Conservation (phyloP, 2,113 vertebrate species). For the Salvelinus sp. region DNA sequence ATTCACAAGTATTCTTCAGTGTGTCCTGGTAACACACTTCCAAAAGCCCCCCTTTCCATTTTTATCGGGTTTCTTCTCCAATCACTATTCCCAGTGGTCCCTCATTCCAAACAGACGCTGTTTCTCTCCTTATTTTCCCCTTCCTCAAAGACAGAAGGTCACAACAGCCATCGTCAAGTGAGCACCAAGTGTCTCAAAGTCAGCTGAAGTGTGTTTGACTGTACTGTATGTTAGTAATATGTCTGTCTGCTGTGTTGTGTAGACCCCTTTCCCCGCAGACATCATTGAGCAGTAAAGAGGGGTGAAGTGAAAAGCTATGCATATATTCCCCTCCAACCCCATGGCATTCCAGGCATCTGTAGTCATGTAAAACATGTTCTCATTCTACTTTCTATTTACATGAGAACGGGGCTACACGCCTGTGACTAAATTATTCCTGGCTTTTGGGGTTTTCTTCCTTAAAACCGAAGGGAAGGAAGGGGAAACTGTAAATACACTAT, state of each 20-base stretch:
- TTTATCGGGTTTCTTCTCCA: constrained; percentile 67
- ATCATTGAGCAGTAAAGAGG: constrained; percentile 26
- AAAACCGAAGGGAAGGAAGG: constrained; percentile 17
- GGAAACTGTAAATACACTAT: constrained; percentile 62
- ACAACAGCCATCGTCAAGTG: constrained; percentile 13
- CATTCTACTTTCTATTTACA: constrained; percentile 44
- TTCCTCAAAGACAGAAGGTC: constrained; percentile 68
- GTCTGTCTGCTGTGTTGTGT: neutral
- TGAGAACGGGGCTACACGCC: constrained; percentile 35
- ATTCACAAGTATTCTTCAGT: constrained; percentile 37
- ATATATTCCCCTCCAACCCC: neutral
- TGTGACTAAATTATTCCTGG: constrained; percentile 50
- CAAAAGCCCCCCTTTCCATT: constrained; percentile 54
- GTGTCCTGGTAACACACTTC: neutral
- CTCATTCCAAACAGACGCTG: constrained; percentile 54
- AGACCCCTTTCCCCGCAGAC: constrained; percentile 10
- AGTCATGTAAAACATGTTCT: constrained; percentile 32
- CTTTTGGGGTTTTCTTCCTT: constrained; percentile 27
- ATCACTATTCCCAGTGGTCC: constrained; percentile 64
- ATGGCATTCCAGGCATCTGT: neutral
- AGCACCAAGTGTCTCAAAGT: neutral
- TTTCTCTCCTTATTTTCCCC: constrained; percentile 51
- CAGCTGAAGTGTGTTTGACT: neutral
- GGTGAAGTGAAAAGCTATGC: constrained; percentile 10
- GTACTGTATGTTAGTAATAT: neutral